These are phyloP conservation scores for Dicycla oo DNA, from an alignment of 2,888 invertebrate genomes.

Conservation along the genomic window DNA sequence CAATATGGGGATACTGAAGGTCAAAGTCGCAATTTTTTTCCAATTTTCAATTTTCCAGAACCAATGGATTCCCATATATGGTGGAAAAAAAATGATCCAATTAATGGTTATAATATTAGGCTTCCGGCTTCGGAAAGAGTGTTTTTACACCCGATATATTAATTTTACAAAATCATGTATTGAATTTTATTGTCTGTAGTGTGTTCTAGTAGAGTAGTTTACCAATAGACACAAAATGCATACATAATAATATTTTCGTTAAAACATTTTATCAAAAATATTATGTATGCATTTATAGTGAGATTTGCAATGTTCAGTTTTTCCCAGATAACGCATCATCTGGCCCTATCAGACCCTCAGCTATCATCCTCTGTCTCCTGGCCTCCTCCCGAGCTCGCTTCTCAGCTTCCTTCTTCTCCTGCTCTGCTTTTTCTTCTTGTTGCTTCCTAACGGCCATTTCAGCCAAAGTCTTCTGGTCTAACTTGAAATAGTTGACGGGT, in stretches of 20 bases:
- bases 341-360: constrained; percentile 78
- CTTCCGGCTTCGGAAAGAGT: no score
- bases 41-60: no score
- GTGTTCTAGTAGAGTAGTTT: no score
- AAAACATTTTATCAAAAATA: no score
- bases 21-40: no score
- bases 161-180: not conserved
- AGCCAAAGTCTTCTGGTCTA: constrained; percentile 86
- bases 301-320: not conserved
- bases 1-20: no score
- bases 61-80: no score
- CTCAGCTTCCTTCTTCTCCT: constrained; percentile 81
- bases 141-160: no score
- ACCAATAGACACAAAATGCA: not conserved
- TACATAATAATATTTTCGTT: no score
- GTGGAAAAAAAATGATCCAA: no score
- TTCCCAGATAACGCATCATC: constrained; percentile 28
- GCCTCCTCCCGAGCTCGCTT: constrained; percentile 80
- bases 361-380: constrained; percentile 81
- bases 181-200: not conserved
- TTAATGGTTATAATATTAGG: no score
- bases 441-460: constrained; percentile 84
- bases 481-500: constrained; percentile 85
- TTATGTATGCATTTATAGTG: not conserved
- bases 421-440: constrained; percentile 79